These are phyloP conservation scores for Propithecus coquereli DNA, from an alignment of 2,113 vertebrate genomes.

Conservation along the genomic window DNA sequence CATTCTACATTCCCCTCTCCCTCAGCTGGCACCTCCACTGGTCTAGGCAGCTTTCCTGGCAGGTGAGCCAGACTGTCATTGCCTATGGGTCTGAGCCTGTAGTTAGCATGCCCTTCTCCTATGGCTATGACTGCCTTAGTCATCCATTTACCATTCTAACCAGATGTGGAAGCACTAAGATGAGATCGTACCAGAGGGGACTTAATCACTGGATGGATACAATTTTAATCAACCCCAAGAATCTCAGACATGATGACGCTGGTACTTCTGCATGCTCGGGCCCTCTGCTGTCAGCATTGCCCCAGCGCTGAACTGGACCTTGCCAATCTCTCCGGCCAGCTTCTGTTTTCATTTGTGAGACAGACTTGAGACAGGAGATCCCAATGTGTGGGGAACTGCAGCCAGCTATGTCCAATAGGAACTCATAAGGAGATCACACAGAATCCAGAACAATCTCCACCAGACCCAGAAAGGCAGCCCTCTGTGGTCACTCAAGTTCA, in stretches of 20 bases:
- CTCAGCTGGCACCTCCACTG: neutral
- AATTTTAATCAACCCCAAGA: neutral
- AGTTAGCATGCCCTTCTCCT: neutral
- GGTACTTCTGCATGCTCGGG: neutral
- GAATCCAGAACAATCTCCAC: neutral
- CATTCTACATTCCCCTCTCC: neutral
- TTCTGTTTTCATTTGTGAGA: neutral
- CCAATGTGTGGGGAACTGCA: neutral
- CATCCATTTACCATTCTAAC: neutral
- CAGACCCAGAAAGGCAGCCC: neutral
- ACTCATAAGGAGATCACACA: neutral
- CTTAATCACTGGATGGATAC: neutral
- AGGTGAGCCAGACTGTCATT: neutral
- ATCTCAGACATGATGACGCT: neutral
- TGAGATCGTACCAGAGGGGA: neutral
- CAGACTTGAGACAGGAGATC: neutral
- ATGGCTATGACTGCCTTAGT: neutral
- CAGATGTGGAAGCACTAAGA: neutral
- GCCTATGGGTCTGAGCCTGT: neutral
- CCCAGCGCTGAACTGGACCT: neutral
- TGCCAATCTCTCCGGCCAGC: neutral
- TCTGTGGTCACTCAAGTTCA: neutral
- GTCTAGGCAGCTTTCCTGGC: neutral
- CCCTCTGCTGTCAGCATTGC: neutral
- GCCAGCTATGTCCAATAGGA: neutral